Evolutionary conservation across 2,797 vertebrate species (phyloP).

Genomic region (Clarias pachynema): DNA sequence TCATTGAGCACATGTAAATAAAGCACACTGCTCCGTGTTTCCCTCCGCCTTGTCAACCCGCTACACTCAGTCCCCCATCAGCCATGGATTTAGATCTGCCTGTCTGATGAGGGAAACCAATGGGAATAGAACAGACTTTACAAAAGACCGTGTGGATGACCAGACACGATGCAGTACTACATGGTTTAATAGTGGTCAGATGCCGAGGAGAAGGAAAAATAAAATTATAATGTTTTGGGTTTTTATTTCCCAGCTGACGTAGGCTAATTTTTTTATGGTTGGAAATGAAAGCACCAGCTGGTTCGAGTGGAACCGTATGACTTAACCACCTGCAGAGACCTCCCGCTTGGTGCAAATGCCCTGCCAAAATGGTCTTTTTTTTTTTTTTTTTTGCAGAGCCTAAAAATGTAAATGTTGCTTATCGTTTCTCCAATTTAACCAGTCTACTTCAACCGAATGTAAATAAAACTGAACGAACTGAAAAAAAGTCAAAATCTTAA

Average conservation of each 20-base stretch:
- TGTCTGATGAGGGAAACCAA: conserved; percentile 26
- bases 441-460: too few relatives aligned
- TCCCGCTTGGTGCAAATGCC: not conserved
- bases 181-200: not conserved
- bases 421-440: not conserved
- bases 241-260: not conserved
- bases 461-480: not conserved
- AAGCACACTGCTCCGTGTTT: too few relatives aligned
- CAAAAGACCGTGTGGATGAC: not conserved
- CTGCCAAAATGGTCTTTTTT: not conserved
- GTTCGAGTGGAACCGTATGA: not conserved
- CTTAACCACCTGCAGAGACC: not conserved
- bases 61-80: not conserved
- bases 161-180: not conserved
- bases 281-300: not conserved
- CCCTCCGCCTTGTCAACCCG: too few relatives aligned
- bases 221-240: too few relatives aligned
- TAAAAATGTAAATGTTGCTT: not conserved
- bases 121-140: not conserved
- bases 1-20: too few relatives aligned
- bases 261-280: not conserved
- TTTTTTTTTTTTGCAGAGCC: not conserved
- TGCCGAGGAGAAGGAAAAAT: too few relatives aligned
- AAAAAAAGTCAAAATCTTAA: not conserved
- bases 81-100: conserved; percentile 25